phyloP scores from a whole-genome alignment of 1,140 invertebrate species.

The Harpegnathos saltator region DNA sequence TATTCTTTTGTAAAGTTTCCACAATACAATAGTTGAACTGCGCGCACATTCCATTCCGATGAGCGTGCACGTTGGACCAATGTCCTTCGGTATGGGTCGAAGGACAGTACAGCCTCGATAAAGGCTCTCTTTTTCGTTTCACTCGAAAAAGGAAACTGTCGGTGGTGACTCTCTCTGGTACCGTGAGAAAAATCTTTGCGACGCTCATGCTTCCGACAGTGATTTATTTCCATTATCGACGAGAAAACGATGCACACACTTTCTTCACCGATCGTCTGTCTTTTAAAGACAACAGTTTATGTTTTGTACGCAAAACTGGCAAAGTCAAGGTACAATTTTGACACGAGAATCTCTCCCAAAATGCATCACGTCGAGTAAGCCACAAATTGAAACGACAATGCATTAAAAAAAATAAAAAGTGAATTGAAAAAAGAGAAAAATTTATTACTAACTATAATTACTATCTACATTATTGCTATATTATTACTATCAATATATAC shows the following conservation, averaged over 20 bases:
- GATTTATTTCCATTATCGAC: slow-evolving; percentile 49
- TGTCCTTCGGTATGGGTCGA: slow-evolving; percentile 64
- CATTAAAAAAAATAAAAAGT: neutral
- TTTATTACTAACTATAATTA: too few species aligned
- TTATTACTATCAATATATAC: too few species aligned
- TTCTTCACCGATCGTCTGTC: neutral
- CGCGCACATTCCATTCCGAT: slow-evolving; percentile 23
- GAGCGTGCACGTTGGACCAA: slow-evolving; percentile 29
- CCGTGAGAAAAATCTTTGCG: slow-evolving; percentile 59
- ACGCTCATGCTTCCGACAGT: neutral
- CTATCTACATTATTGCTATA: too few species aligned
- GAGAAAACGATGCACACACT: neutral
- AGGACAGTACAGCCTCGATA: slow-evolving; percentile 73
- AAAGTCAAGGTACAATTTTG: too few species aligned
- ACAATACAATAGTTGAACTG: slow-evolving; percentile 34
- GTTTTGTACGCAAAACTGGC: too few species aligned
- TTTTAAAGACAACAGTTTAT: neutral
- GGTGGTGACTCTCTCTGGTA: slow-evolving; percentile 50
- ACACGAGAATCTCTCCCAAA: too few species aligned
- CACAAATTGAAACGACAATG: too few species aligned
- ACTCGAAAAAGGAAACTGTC: slow-evolving; percentile 67
- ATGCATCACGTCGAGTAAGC: too few species aligned
- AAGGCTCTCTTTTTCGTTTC: slow-evolving; percentile 72
- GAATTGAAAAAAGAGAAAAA: too few species aligned
- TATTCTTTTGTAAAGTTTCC: neutral